phyloP scores from a whole-genome alignment of 2,113 vertebrate genomes.

The Laterallus jamaicensis region DNA sequence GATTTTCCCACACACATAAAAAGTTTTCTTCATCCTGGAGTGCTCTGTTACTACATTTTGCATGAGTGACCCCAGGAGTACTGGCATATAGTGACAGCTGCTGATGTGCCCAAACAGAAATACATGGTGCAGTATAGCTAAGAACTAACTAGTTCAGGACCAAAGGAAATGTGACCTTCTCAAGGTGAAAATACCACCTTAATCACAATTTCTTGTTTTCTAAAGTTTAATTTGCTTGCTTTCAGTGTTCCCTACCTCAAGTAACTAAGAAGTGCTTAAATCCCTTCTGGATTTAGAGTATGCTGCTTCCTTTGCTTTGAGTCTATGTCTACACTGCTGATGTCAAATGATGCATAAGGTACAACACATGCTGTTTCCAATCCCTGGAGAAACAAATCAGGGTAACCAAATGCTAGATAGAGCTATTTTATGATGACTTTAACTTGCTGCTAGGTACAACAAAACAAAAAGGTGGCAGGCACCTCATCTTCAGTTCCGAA shows the following conservation, averaged over 20 bases:
- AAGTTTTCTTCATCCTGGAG: not conserved
- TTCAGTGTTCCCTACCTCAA: not conserved
- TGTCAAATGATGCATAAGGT: not conserved
- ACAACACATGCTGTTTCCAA: not conserved
- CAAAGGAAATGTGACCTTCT: not conserved
- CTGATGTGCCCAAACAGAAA: not conserved
- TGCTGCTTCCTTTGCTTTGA: not conserved
- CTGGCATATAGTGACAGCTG: not conserved
- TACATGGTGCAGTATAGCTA: accelerated
- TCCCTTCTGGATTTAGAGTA: not conserved
- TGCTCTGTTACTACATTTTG: not conserved
- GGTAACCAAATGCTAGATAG: not conserved
- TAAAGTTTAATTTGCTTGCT: not conserved
- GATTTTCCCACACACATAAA: not conserved
- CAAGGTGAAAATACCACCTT: not conserved
- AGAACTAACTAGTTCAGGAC: not conserved
- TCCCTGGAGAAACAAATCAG: not conserved
- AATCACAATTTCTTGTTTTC: not conserved
- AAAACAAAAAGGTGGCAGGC: not conserved
- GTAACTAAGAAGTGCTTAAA: not conserved
- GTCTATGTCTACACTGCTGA: not conserved
- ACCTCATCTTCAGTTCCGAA: not conserved
- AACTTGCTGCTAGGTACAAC: not conserved
- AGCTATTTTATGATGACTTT: not conserved
- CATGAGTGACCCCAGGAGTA: not conserved